A percentile compares a stretch with the other conserved stretches of the same genome.
Conservation (phyloP, 1,140 invertebrate genomes). For the Antheraea mylitta region DNA sequence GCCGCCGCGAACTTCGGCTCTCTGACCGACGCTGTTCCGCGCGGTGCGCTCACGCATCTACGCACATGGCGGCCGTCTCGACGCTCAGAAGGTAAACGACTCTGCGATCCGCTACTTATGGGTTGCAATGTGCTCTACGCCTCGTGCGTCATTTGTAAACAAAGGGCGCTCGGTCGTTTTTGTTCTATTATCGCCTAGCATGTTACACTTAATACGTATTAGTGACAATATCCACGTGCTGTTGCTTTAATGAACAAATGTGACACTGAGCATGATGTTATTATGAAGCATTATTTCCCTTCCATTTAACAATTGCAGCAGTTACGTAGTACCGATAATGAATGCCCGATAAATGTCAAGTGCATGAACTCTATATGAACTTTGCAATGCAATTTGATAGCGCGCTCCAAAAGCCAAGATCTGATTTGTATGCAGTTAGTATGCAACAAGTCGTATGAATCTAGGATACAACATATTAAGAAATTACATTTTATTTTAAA, state of each 20-base stretch:
- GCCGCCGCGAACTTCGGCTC: constrained; percentile 59
- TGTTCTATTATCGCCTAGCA: constrained; percentile 53
- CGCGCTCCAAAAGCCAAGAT: neutral
- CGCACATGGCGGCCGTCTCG: constrained; percentile 73
- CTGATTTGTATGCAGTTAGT: neutral
- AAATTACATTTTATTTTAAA: neutral
- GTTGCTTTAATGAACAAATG: neutral
- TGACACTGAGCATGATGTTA: constrained; percentile 3
- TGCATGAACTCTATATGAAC: constrained; percentile 28
- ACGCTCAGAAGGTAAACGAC: constrained; percentile 74
- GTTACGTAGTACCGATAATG: constrained; percentile 27
- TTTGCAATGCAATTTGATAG: constrained; percentile 4
- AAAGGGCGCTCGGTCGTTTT: constrained; percentile 65
- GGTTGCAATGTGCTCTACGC: constrained; percentile 55
- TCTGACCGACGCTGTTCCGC: constrained; percentile 48
- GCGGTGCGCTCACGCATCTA: constrained; percentile 67
- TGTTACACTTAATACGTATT: constrained; percentile 26
- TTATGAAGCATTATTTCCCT: neutral
- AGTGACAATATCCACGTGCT: constrained; percentile 2
- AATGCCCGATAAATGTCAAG: constrained; percentile 31
- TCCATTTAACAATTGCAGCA: neutral
- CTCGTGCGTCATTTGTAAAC: constrained; percentile 72
- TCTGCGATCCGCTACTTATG: constrained; percentile 64
- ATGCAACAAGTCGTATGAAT: neutral
- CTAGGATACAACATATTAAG: neutral